A percentile compares a stretch with the other conserved stretches of the same genome.
Conservation (phyloP, 2,797 vertebrate species). For the Megalops cyprinoides region DNA sequence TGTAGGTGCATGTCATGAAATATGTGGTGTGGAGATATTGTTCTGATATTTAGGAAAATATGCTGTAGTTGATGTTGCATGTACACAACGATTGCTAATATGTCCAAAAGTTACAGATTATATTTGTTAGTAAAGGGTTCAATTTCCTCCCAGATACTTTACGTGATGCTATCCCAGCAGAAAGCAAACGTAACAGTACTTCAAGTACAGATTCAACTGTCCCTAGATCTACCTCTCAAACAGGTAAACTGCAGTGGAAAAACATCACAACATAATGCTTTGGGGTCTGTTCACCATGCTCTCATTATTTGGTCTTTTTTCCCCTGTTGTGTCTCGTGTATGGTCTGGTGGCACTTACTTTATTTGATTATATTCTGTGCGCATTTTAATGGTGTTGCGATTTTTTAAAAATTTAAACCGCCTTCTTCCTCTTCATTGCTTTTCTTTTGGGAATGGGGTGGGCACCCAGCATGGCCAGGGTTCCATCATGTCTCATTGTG, state of each 20-base stretch:
- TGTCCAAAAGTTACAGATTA: background rate
- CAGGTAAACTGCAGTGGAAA: conserved; percentile 56
- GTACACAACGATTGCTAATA: background rate
- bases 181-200: conserved; percentile 72
- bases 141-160: conserved; percentile 80
- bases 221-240: conserved; percentile 78
- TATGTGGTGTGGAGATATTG: background rate
- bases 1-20: background rate
- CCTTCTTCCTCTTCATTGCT: background rate
- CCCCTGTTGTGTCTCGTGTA: background rate
- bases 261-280: background rate
- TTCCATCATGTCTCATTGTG: background rate
- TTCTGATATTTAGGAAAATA: background rate
- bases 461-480: background rate
- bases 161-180: conserved; percentile 75
- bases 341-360: background rate
- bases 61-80: background rate
- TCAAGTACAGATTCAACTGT: conserved; percentile 68
- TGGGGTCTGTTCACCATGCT: background rate
- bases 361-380: background rate
- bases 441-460: background rate
- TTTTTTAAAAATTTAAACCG: background rate
- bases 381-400: no score
- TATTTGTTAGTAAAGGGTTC: conserved; percentile 53
- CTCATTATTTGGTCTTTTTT: background rate